A percentile compares a stretch with the other conserved stretches of the same genome.
Evolutionary conservation across 2,113 vertebrate genomes (phyloP).

Genomic region (Brachyhypopomus occidentalis): DNA sequence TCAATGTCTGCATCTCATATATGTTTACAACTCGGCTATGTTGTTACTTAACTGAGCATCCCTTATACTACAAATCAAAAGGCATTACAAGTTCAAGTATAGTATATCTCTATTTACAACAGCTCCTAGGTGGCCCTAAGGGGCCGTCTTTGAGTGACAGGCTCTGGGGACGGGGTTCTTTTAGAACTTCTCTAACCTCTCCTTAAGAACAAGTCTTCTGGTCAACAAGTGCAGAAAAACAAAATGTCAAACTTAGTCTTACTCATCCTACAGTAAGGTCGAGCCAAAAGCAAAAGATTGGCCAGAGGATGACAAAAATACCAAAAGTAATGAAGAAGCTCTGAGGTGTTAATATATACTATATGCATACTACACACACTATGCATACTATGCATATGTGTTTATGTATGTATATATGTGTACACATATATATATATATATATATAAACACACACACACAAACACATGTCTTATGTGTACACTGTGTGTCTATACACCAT

Average conservation of each 20-base stretch:
- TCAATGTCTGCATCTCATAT: constrained; percentile 65
- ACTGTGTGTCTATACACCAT: background rate
- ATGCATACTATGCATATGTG: background rate
- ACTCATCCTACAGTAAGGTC: constrained; percentile 64
- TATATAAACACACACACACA: background rate
- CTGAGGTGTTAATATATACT: constrained; percentile 4
- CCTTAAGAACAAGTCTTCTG: constrained; percentile 38
- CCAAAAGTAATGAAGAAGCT: constrained; percentile 83
- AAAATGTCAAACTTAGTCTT: constrained; percentile 70
- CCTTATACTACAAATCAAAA: constrained; percentile 68
- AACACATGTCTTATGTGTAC: constrained; percentile 2
- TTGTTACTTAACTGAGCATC: constrained; percentile 64
- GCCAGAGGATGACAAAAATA: constrained; percentile 58
- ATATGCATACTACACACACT: constrained; percentile 6
- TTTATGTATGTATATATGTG: background rate
- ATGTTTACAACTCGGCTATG: constrained; percentile 65
- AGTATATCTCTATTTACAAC: constrained; percentile 73
- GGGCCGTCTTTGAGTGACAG: constrained; percentile 44
- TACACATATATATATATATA: background rate
- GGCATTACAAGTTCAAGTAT: constrained; percentile 71
- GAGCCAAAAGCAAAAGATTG: constrained; percentile 53
- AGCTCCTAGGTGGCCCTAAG: constrained; percentile 52
- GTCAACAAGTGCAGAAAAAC: constrained; percentile 57
- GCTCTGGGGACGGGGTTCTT: constrained; percentile 33
- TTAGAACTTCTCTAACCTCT: constrained; percentile 15